Evolutionary conservation across 1,140 invertebrate genomes (phyloP).

Genomic region (Drosophila nigrodunni): DNA sequence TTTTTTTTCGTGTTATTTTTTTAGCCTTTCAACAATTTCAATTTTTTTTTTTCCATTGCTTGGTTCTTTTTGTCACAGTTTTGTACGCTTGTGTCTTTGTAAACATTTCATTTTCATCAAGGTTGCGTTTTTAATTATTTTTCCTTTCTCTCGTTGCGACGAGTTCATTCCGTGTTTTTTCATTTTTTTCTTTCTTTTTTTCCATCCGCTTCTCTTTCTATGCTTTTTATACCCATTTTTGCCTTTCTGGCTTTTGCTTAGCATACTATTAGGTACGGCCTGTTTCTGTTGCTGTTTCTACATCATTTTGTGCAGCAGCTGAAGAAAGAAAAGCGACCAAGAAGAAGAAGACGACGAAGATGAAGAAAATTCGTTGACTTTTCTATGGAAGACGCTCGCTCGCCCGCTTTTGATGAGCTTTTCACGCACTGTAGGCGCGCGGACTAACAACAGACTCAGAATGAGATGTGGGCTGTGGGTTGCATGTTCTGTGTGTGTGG

Average conservation of each 20-base stretch:
- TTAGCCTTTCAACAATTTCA: constrained; percentile 64
- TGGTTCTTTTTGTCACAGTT: constrained; percentile 59
- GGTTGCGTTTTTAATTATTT: constrained; percentile 84
- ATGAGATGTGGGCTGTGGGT: constrained; percentile 8
- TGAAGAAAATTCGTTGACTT: constrained; percentile 37
- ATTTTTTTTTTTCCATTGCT: constrained; percentile 21
- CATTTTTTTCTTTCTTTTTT: constrained; percentile 29
- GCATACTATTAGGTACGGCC: constrained; percentile 71
- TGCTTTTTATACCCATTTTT: constrained; percentile 22
- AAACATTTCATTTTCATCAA: constrained; percentile 84
- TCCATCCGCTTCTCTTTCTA: constrained; percentile 25
- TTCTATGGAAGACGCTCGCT: constrained; percentile 41
- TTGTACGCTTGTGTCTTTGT: constrained; percentile 67
- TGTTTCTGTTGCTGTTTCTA: constrained; percentile 62
- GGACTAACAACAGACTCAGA: constrained; percentile 50
- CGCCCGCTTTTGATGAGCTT: constrained; percentile 72
- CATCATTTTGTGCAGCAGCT: constrained; percentile 71
- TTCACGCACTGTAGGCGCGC: constrained; percentile 80
- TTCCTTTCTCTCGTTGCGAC: constrained; percentile 74
- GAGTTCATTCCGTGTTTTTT: constrained; percentile 43
- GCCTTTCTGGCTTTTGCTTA: constrained; percentile 42
- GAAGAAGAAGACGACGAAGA: constrained; percentile 13
- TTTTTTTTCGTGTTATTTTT: constrained; percentile 45
- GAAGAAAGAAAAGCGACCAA: constrained; percentile 18
- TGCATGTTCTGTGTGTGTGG: background rate